Base-by-base conservation (phyloP, 2,888 invertebrate genomes). In the Teleogryllus oceanicus region DNA sequence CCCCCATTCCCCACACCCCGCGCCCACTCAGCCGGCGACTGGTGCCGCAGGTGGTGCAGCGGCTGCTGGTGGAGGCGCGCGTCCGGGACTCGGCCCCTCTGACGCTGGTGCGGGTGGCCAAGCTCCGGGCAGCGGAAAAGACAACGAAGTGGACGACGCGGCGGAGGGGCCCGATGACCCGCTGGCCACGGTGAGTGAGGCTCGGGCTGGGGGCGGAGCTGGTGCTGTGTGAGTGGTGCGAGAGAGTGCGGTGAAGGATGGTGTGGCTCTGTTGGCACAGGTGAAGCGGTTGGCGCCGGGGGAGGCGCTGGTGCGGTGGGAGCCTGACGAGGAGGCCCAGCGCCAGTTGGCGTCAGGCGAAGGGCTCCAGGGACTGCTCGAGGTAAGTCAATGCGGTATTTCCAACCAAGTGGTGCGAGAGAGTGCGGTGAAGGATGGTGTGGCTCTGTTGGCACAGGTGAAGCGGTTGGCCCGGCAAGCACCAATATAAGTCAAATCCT, bases 311-410 rank as follows among this genome's bases (percentile, higher is more conserved):
- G 89, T 92, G 78, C 88, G 87, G 8, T 92, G 92, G 85, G 88
- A 87, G 49, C 92, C 92, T 1, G 89, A 90, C 81, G 84, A 88
- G n/a, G 88, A 90, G 50, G 89, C 91, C 83, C 92, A 92, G 84
- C 88, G 88, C 84, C 86, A 89, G 82, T 87, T 90, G 24, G 84
- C 79, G 13, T 24, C 24, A 24, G 92, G 91, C 0, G 86, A 12
- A 16, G 62, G 62, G 18, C 62, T 62, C 18, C 62, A 62, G 18
- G 62, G 62, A 62, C 62, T 62, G 12, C 18, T 62, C 13, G 62
- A 62, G 62, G 62, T 62, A 62, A 24, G 24, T 24, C 24, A 2
- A 24, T 24, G 24, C 24, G 24, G 24, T 24, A n/a, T n/a, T n/a
- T n/a, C n/a, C n/a, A n/a, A n/a, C n/a, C n/a, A n/a, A n/a, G n/a